Percentiles rank a stretch among this genome's conserved stretches.
Evolutionary conservation across 2,888 invertebrate species (phyloP).

Genomic region (Uropetala carovei): DNA sequence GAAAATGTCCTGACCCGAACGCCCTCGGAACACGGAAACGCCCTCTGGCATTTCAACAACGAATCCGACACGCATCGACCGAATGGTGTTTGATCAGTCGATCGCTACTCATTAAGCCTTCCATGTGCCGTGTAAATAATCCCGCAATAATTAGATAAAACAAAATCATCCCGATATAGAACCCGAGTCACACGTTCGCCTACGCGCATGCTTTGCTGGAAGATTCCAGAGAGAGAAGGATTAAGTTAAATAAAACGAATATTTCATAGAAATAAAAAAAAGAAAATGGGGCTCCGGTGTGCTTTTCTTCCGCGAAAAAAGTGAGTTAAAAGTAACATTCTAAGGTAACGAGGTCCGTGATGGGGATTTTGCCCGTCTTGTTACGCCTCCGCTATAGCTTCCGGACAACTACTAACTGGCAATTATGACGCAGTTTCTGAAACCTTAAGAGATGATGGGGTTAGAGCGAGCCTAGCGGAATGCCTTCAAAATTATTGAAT

Average conservation of each 20-base stretch:
- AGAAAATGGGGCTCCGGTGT: no score
- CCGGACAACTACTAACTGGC: no score
- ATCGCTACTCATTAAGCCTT: background rate
- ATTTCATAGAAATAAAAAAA: background rate
- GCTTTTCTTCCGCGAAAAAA: no score
- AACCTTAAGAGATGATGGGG: no score
- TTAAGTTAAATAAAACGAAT: background rate
- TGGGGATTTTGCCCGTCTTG: no score
- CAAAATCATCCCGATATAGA: background rate
- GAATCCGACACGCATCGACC: background rate
- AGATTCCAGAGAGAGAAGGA: background rate
- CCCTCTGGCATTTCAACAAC: background rate
- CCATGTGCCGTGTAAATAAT: background rate
- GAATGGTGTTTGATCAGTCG: background rate
- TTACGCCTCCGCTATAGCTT: no score
- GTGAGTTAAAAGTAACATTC: no score
- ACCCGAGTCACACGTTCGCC: background rate
- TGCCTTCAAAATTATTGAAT: no score
- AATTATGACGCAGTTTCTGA: no score
- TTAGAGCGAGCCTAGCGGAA: no score
- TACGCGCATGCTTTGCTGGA: background rate
- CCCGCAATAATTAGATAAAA: conserved; percentile 1
- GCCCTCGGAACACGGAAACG: background rate
- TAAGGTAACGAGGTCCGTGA: no score
- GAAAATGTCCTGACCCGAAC: background rate